These are phyloP conservation scores for Eucidaris tribuloides DNA, from an alignment of 35 echinoderm and acorn worm species.

Conservation along the genomic window DNA sequence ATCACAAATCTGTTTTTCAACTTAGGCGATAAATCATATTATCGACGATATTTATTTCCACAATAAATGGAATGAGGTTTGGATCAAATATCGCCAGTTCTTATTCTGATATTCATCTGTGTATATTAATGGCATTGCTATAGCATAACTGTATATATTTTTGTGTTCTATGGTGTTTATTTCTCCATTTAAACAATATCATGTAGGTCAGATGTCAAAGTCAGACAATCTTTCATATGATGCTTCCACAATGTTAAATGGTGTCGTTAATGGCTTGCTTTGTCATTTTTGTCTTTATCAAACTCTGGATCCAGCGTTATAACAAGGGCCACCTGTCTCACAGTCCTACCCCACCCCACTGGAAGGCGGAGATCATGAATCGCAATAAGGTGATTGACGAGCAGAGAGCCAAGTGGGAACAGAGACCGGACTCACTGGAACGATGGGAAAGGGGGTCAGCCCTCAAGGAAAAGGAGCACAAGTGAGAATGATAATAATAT, in stretches of 20 bases:
- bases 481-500: neutral
- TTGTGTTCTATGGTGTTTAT: neutral
- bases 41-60: neutral
- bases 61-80: neutral
- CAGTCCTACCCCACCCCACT: slow-evolving; percentile 81
- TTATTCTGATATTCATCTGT: too few relatives aligned
- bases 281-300: neutral
- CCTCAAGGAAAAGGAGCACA: slow-evolving; percentile 34
- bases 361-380: slow-evolving; percentile 68
- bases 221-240: neutral
- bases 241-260: neutral
- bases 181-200: neutral
- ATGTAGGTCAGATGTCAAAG: neutral
- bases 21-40: too few relatives aligned
- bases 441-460: slow-evolving; percentile 72
- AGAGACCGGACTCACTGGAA: slow-evolving; percentile 16
- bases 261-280: neutral
- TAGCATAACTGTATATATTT: neutral
- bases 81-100: too few relatives aligned
- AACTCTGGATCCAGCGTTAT: slow-evolving; percentile 55
- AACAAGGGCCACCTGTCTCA: slow-evolving; percentile 26
- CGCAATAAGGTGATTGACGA: slow-evolving; percentile 13
- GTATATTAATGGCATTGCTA: neutral
- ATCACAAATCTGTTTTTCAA: too few relatives aligned
- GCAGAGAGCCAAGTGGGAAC: neutral